phyloP scores from a whole-genome alignment of 2,113 vertebrate species.

The Trachemys scripta region DNA sequence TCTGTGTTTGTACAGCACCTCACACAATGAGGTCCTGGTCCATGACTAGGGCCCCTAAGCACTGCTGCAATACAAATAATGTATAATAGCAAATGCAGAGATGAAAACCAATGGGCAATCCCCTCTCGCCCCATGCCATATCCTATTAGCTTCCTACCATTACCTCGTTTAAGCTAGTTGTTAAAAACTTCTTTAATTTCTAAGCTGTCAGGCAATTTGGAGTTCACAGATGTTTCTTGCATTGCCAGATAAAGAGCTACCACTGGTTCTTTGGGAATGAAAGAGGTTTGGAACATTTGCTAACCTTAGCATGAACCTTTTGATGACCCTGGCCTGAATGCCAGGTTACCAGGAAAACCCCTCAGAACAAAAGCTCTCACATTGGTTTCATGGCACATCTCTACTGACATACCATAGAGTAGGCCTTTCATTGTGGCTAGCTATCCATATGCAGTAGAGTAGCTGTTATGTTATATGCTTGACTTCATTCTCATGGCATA shows the following conservation, averaged over 20 bases:
- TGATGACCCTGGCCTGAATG: not conserved
- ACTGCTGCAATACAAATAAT: not conserved
- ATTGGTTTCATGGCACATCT: not conserved
- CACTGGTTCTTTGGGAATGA: not conserved
- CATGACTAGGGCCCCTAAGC: not conserved
- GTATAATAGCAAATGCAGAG: not conserved
- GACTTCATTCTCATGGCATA: not conserved
- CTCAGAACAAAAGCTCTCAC: not conserved
- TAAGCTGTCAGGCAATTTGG: not conserved
- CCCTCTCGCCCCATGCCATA: not conserved
- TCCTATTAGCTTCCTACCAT: not conserved
- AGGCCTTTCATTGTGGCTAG: not conserved
- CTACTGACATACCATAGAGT: not conserved
- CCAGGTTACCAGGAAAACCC: conserved; percentile 27
- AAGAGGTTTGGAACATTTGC: not conserved
- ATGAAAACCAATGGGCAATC: not conserved
- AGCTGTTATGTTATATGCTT: not conserved
- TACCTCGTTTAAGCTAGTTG: not conserved
- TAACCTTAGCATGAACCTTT: not conserved
- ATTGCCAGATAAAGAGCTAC: conserved; percentile 3
- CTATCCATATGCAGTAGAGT: not conserved
- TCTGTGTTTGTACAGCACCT: not conserved
- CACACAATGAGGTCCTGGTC: not conserved
- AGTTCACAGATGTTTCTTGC: not conserved
- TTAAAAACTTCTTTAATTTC: not conserved